Evolutionary conservation across 2,113 vertebrate species (phyloP), one percentile per base, ranked within the genome.

Genomic region (Sinosuthora webbiana): DNA sequence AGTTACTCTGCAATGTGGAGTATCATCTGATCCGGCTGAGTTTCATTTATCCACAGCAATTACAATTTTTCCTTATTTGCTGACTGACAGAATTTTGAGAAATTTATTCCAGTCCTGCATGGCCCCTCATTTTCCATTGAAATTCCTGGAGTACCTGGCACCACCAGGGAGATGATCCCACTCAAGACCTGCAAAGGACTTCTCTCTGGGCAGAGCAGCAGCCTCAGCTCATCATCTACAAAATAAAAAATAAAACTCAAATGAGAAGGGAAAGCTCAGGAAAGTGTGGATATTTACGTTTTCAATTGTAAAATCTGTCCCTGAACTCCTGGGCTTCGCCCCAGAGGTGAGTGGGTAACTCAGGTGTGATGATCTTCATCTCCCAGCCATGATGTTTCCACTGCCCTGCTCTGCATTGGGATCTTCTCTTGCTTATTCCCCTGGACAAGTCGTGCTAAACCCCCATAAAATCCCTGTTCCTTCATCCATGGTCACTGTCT

Each of bases 401-500:
- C 21, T 50, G 49, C n/a, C 5, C 55, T 80, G n/a, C 37, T 47
- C 44, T 41, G 11, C 41, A 9, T 23, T 71, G 41, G 41, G 52
- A 11, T 33, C 62, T 60, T 42, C 13, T 22, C 45, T 65, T 68
- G 16, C 22, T 41, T 18, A n/a, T 80, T 86, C 18, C 31, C 8
- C 31, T 83, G 68, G 6, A 15, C 1, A 2, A 60, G 4, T 12
- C 0, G 0, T 60, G 37, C 42, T 41, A 57, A 83, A 47, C 4
- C 17, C 45, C 27, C 6, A 12, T 4, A 52, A 60, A 33, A 22
- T 33, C 50, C 49, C 42, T 45, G 13, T 81, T 64, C 33, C 55
- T 89, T 74, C 41, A 13, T 10, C 37, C 28, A 19, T 7, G 11
- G 35, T 8, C 62, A 42, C 16, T 6, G 11, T 12, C 71, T 41